Base-by-base conservation (phyloP, 2,888 invertebrate genomes). In the Gastracanthus pulcherrimus region DNA sequence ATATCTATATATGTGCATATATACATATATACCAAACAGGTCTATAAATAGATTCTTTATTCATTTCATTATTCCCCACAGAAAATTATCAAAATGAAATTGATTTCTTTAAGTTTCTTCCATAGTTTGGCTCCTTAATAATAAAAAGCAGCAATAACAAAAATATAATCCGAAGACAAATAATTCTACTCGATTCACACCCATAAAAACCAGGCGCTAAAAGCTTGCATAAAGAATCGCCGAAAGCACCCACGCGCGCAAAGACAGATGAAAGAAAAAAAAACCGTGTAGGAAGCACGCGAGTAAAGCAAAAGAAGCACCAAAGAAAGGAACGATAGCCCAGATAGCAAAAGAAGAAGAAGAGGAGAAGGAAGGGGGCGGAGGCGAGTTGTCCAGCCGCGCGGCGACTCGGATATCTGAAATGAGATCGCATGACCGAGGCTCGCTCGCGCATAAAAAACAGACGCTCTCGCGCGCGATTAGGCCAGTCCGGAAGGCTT, bases 361-460 rank as follows among this genome's bases (percentile, higher is more conserved):
- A 23, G 19, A 23, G 31, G 45, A 45, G 3, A 16, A 45, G n/a
- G n/a, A 31, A 26, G 48, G 29, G n/a, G 67, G 78, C 48, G 81
- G 64, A 48, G 78, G 58, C 67, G 69, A 82, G 83, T 71, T 38
- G 76, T 45, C 76, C 71, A 64, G 67, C 62, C 26, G 58, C 70
- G 77, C 79, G 83, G 82, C 80, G 77, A 84, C 80, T 76, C 19
- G 75, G 81, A 76, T 84, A 83, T 84, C 77, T 81, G 79, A 86
- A 86, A 86, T 85, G 83, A 86, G 85, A 85, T 85, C 83, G 82
- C 82, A 82, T 82, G 77, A 84, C 84, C 76, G 69, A 23, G 71
- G 58, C 72, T 55, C 7, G 72, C 71, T 66, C 48, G 74, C 31
- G 60, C 58, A 83, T 64, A 80, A 38, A 75, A 78, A 71, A 66